These are phyloP conservation scores for Sesamia nonagrioides DNA, from an alignment of 1,140 invertebrate species.

Conservation along the genomic window DNA sequence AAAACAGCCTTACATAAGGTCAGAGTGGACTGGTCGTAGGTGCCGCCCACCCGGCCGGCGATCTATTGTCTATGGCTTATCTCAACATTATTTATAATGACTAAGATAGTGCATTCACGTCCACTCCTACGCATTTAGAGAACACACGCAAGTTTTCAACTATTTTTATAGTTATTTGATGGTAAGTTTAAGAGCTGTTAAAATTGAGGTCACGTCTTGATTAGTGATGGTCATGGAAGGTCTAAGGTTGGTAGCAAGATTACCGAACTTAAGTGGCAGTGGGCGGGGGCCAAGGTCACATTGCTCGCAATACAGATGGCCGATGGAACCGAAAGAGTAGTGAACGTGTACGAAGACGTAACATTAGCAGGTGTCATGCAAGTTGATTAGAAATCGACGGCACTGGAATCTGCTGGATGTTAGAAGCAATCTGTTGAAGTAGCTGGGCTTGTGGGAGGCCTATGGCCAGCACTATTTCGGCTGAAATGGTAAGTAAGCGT, in stretches of 20 bases:
- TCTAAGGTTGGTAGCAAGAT: neutral
- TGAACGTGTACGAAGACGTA: no score
- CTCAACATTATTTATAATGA: constrained; percentile 79
- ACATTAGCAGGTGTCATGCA: no score
- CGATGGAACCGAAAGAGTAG: no score
- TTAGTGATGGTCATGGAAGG: neutral
- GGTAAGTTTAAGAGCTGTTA: constrained; percentile 50
- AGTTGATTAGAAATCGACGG: no score
- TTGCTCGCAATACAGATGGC: no score
- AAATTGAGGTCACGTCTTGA: constrained; percentile 40
- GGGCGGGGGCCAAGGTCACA: no score
- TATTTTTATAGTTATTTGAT: constrained; percentile 59
- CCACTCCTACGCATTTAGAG: constrained; percentile 66
- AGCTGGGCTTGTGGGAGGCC: no score
- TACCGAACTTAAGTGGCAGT: neutral
- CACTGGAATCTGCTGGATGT: no score
- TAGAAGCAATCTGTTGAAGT: no score
- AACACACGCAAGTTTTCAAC: constrained; percentile 48
- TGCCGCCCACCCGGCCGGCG: constrained; percentile 63
- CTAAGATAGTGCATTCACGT: constrained; percentile 67
- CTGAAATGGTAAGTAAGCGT: no score
- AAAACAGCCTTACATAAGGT: constrained; percentile 24
- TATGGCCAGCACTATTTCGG: no score
- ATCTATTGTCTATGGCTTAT: constrained; percentile 79
- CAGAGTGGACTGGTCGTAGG: constrained; percentile 46